Percentiles rank a stretch among this genome's conserved stretches.
Evolutionary conservation across 2,888 invertebrate species (phyloP).

Genomic region (Synanthedon formicaeformis): DNA sequence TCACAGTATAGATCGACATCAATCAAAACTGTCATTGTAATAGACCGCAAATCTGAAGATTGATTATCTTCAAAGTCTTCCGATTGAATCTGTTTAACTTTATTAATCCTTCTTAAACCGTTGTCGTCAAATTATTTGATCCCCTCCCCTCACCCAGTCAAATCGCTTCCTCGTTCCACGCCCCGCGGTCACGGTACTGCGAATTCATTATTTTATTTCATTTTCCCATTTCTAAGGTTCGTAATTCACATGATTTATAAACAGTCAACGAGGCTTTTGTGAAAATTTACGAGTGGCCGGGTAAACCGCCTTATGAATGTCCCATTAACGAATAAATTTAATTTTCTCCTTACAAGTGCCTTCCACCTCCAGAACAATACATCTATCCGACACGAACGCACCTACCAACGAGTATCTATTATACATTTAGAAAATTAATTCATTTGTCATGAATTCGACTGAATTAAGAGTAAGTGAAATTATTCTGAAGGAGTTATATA

Average conservation of each 20-base stretch:
- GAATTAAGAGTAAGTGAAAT: too few relatives aligned
- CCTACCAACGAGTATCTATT: too few relatives aligned
- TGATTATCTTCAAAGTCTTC: not conserved
- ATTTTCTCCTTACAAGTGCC: conserved; percentile 4
- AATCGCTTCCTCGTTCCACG: not conserved
- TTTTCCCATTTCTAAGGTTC: not conserved
- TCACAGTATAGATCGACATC: not conserved
- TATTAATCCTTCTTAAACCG: not conserved
- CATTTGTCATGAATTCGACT: too few relatives aligned
- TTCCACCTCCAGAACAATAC: too few relatives aligned
- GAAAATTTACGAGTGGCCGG: conserved; percentile 11
- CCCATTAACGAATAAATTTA: conserved; percentile 15
- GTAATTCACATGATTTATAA: conserved; percentile 19
- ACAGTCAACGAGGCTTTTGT: conserved; percentile 15
- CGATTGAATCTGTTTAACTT: not conserved
- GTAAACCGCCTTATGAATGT: conserved; percentile 4
- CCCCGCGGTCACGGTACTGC: not conserved
- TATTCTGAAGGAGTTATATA: too few relatives aligned
- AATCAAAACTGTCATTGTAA: not conserved
- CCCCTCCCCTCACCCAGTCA: not conserved
- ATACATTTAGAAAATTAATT: too few relatives aligned
- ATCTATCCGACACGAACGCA: too few relatives aligned
- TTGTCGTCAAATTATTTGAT: not conserved
- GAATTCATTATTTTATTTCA: not conserved
- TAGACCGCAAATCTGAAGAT: not conserved